phyloP scores from a whole-genome alignment of 1,140 invertebrate species.

The Heliconius hermathena region DNA sequence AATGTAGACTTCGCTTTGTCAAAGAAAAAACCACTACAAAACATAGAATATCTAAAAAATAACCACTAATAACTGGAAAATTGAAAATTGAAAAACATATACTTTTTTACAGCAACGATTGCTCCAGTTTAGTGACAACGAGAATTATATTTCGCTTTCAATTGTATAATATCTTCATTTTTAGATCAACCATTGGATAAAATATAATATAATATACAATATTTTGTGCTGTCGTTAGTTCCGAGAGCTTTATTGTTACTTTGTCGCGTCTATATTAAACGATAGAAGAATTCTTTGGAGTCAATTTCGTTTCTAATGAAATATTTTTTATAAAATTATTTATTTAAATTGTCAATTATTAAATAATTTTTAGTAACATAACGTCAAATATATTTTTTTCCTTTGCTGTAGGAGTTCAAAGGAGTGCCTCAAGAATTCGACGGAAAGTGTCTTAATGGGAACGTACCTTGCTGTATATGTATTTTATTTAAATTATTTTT shows the following conservation, averaged over 20 bases:
- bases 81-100: too few species aligned
- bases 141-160: background rate
- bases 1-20: too few species aligned
- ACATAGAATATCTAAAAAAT: too few species aligned
- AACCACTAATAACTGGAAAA: too few species aligned
- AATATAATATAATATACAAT: slow-evolving; percentile 5
- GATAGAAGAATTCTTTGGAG: background rate
- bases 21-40: too few species aligned
- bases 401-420: too few species aligned
- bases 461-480: too few species aligned
- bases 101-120: background rate
- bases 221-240: background rate
- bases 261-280: background rate
- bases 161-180: slow-evolving; percentile 10
- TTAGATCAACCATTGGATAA: background rate
- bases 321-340: background rate
- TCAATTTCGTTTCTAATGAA: background rate
- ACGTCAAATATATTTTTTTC: background rate
- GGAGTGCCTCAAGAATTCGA: too few species aligned
- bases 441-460: too few species aligned
- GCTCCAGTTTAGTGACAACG: background rate
- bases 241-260: slow-evolving; percentile 1
- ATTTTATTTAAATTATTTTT: too few species aligned
- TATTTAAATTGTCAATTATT: background rate
- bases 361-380: background rate